Base-by-base conservation (phyloP, 2,113 vertebrate genomes). In the Sinocyclocheilus anshuiensis region DNA sequence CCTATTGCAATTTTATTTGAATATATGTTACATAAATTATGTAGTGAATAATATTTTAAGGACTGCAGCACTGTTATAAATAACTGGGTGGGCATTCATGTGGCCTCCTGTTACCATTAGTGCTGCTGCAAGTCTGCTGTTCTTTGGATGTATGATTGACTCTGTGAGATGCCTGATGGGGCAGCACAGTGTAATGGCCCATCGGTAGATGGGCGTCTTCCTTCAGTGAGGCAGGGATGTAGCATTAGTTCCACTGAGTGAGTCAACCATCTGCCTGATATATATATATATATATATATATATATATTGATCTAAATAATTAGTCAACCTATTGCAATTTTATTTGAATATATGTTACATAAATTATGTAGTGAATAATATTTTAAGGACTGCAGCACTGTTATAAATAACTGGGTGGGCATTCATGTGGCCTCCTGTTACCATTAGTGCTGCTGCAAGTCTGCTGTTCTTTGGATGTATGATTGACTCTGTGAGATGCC, bases 191-290 rank as follows among this genome's bases (percentile, higher is more conserved):
- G 93, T 94, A 94, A 94, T 94, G 93, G 93, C 87, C 92, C 91
- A 91, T 93, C 90, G 89, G 86, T 94, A 89, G 91, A 94, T 92
- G 91, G 90, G 93, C 93, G 93, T 94, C 93, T 90, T 91, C 92
- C 91, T 94, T 93, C 93, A 95, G 93, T 92, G 92, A 94, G 92
- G 92, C 90, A 94, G 94, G 92, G 93, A 92, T 92, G 96, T 97
- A 97, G 97, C 97, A 97, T 97, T 97, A 97, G 97, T 98, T 99
- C 98, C 98, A 99, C 97, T 99, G 97, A 98, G 96, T 96, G 95
- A 97, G 96, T 97, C 97, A 96, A 97, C 98, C 98, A 98, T 99
- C 98, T 99, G 98, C 97, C 97, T 97, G 95, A 39, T 39, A 39
- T 39, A 39, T 39, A 39, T 39, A 39, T 39, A 42, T 42, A 42